Percentiles rank a stretch among this genome's conserved stretches.
Evolutionary conservation across 1,140 invertebrate species (phyloP).

Genomic region (Saccostrea cuccullata): DNA sequence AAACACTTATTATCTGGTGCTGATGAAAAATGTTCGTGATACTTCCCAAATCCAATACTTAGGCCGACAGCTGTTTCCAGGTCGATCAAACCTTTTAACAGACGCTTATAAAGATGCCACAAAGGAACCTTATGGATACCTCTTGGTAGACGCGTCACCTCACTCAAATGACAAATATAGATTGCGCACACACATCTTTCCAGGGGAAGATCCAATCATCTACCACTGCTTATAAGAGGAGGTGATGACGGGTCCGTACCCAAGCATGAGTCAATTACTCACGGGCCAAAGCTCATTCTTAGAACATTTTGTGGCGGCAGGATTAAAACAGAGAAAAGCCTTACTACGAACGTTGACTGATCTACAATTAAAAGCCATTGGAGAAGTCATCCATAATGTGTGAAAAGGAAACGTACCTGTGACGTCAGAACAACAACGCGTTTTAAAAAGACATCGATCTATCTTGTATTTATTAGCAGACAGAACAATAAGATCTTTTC

Average conservation of each 20-base stretch:
- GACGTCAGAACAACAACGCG: background rate
- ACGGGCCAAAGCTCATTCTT: conserved; percentile 35
- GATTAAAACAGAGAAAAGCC: background rate
- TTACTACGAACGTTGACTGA: no score
- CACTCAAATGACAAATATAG: conserved; percentile 37
- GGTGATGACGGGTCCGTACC: background rate
- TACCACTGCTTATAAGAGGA: conserved; percentile 40
- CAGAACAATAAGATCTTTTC: conserved; percentile 1
- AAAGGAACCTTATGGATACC: conserved; percentile 34
- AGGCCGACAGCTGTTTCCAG: conserved; percentile 46
- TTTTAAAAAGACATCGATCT: conserved; percentile 31
- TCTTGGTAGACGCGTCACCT: conserved; percentile 46
- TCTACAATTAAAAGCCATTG: conserved; percentile 20
- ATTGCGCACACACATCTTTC: conserved; percentile 40
- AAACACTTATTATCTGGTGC: conserved; percentile 49
- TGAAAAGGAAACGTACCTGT: conserved; percentile 38
- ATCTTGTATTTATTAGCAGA: background rate
- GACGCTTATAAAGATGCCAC: conserved; percentile 43
- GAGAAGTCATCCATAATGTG: conserved; percentile 36
- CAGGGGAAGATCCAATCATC: conserved; percentile 43
- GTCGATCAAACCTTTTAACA: background rate
- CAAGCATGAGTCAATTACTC: conserved; percentile 26
- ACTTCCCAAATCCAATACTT: conserved; percentile 35
- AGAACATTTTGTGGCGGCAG: background rate
- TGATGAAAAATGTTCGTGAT: conserved; percentile 45